Base-by-base conservation (phyloP, 2,113 vertebrate species). In the Nanorana parkeri region DNA sequence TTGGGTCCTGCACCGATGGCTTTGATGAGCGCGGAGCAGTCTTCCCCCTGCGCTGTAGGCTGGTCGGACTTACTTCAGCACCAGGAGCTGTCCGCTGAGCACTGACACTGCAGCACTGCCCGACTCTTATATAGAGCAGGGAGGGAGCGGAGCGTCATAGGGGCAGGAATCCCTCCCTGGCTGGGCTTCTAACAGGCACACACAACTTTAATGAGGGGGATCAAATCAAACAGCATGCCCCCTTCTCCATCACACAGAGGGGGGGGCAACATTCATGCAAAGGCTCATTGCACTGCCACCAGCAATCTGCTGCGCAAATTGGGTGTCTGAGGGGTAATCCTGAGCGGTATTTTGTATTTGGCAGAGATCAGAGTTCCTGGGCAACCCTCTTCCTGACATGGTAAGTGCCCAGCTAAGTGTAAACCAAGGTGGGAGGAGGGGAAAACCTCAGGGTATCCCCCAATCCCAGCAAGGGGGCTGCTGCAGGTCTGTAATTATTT, bases 101-200 rank as follows among this genome's bases (percentile, higher is more conserved):
- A 63, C 29, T 28, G 5, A 5, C 29, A 54, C 69, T 67, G n/a
- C 69, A 67, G 80, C 72, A 76, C 71, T 51, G 69, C 16, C 60
- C 11, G 52, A 17, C 66, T 19, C 54, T 78, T 85, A 78, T 78
- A 66, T 58, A 83, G 65, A 23, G 71, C 0, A 10, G 72, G 80
- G 80, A 41, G 71, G 80, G n/a, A 72, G 78, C 36, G 4, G 51
- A 32, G 60, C 80, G 24, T 65, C 68, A 81, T 26, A 21, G 17
- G 11, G 67, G 36, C 13, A 78, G 93, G 93, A 90, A 92, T 91
- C 89, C 93, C 91, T 85, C 78, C 89, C 87, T 90, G 88, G 90
- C 88, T 86, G 89, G 65, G 85, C 73, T 32, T 41, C 86, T 81
- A 74, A 60, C 29, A 66, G 28, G 24, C 65, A 64, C 32, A 61